phyloP scores from a whole-genome alignment of 2,888 invertebrate species.

The Pyrrhosoma nymphula region DNA sequence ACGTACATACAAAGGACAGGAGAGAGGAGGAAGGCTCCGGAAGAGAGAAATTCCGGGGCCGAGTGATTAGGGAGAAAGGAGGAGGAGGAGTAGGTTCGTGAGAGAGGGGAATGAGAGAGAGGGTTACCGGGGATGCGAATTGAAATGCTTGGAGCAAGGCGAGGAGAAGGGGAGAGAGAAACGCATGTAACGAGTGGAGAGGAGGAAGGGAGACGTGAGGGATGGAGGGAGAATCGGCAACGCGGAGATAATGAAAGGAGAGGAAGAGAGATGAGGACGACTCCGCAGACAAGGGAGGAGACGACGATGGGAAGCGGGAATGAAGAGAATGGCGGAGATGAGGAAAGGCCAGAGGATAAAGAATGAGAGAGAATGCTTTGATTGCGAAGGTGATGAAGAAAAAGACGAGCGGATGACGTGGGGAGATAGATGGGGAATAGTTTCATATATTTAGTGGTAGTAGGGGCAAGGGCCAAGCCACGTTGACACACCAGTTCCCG shows the following conservation, averaged over 20 bases:
- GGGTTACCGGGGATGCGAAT: background rate
- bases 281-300: background rate
- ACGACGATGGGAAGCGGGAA: background rate
- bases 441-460: too few relatives aligned
- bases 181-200: background rate
- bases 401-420: background rate
- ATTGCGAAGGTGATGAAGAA: background rate
- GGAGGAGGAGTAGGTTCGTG: background rate
- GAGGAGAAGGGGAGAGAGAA: background rate
- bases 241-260: slow-evolving; percentile 1
- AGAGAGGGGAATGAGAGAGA: background rate
- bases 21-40: background rate
- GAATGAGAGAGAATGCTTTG: background rate
- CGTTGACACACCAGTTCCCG: too few relatives aligned
- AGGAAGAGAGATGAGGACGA: background rate
- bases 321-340: background rate
- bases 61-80: background rate
- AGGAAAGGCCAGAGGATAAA: background rate
- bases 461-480: too few relatives aligned
- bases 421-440: too few relatives aligned
- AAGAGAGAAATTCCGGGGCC: background rate
- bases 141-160: background rate
- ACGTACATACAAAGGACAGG: background rate
- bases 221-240: background rate
- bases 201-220: background rate